Conservation (phyloP, 1,140 invertebrate genomes). For the Laupala kohalensis region DNA sequence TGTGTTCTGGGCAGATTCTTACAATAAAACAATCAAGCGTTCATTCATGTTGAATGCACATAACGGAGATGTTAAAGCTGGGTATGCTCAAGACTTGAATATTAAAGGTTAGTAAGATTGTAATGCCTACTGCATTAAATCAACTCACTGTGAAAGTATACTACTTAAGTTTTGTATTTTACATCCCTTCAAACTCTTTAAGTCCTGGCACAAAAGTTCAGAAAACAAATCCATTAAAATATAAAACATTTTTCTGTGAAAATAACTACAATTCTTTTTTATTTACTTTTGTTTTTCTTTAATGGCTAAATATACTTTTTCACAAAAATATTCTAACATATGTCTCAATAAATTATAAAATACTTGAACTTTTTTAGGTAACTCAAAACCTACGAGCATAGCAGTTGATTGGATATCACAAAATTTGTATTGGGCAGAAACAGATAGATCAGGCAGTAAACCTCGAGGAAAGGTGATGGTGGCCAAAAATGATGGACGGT, state of each 20-base stretch:
- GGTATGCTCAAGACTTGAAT: slow-evolving; percentile 77
- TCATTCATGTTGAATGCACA: slow-evolving; percentile 76
- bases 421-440: slow-evolving; percentile 91
- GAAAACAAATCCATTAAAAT: too few relatives aligned
- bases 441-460: slow-evolving; percentile 57
- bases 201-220: too few relatives aligned
- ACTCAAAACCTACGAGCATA: slow-evolving; percentile 66
- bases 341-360: too few relatives aligned
- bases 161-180: too few relatives aligned
- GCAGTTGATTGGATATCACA: slow-evolving; percentile 85
- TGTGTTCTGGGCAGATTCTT: slow-evolving; percentile 86
- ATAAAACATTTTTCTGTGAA: too few relatives aligned
- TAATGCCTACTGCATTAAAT: background rate
- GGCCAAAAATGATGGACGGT: slow-evolving; percentile 77
- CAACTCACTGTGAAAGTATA: too few relatives aligned
- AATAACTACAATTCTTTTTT: background rate
- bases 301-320: too few relatives aligned
- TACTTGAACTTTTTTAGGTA: slow-evolving; percentile 29
- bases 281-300: background rate
- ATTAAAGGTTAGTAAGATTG: slow-evolving; percentile 39
- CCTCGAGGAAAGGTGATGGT: slow-evolving; percentile 65
- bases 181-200: too few relatives aligned
- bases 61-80: slow-evolving; percentile 54
- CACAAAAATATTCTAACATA: too few relatives aligned
- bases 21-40: slow-evolving; percentile 77